Conservation (phyloP, 1,140 invertebrate species). For the Sitobion miscanthi region DNA sequence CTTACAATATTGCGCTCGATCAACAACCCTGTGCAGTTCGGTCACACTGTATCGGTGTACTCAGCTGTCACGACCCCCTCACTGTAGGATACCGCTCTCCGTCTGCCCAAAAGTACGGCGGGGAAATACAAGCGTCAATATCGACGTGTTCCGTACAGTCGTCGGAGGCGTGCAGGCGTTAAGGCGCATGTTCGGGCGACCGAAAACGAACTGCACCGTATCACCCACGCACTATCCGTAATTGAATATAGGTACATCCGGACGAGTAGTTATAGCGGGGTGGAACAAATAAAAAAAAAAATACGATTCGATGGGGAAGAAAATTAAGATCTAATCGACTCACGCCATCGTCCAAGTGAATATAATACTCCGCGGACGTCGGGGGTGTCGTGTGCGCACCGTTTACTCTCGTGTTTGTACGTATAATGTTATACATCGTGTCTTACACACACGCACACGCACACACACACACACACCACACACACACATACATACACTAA, state of each 20-base stretch:
- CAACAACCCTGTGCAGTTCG: background rate
- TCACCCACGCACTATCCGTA: background rate
- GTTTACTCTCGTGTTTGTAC: background rate
- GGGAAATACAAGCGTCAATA: background rate
- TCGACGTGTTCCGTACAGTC: background rate
- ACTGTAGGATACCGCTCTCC: background rate
- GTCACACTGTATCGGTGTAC: background rate
- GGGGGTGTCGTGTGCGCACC: background rate
- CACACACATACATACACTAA: background rate
- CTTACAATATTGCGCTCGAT: background rate
- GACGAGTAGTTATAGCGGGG: background rate
- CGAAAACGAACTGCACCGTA: background rate
- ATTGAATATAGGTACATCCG: background rate
- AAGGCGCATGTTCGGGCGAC: background rate
- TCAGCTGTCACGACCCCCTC: background rate
- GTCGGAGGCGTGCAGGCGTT: background rate
- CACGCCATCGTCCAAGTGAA: background rate
- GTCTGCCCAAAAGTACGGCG: background rate
- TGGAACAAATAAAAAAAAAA: background rate
- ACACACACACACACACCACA: background rate
- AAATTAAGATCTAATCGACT: conserved; percentile 11
- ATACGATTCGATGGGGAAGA: background rate
- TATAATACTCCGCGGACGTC: background rate
- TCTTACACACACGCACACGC: background rate
- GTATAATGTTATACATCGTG: background rate